These are phyloP conservation scores for Erannis defoliaria DNA, from an alignment of 2,888 invertebrate species.

Conservation along the genomic window DNA sequence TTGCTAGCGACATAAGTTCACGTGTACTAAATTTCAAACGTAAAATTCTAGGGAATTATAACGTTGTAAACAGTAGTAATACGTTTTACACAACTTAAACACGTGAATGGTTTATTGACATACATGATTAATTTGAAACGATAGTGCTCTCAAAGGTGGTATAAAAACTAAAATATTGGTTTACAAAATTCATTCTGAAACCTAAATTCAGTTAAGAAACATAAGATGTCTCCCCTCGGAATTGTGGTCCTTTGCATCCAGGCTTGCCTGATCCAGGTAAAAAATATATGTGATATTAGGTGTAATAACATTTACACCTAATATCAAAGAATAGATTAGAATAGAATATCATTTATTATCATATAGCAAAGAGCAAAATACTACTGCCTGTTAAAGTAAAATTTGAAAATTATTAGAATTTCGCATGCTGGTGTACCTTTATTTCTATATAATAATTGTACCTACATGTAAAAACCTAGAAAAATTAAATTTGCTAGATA, in stretches of 20 bases:
- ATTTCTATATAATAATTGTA: no score
- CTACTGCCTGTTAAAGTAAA: no score
- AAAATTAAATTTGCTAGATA: no score
- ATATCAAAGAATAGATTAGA: no score
- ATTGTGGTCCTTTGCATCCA: slow-evolving; percentile 46
- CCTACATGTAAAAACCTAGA: no score
- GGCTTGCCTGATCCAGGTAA: slow-evolving; percentile 42
- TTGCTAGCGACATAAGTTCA: neutral
- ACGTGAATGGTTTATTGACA: neutral
- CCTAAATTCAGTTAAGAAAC: neutral
- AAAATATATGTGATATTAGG: no score
- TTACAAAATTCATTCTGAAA: neutral
- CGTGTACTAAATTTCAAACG: neutral
- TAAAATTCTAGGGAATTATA: neutral
- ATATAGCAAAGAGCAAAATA: no score
- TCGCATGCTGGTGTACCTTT: no score
- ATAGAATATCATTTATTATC: no score
- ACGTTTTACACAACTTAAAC: neutral
- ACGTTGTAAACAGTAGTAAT: neutral
- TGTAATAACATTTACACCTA: no score
- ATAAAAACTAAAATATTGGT: neutral
- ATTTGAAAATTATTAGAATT: no score
- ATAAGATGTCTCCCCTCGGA: slow-evolving; percentile 27
- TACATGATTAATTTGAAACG: neutral
- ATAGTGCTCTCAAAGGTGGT: neutral